Evolutionary conservation across 2,113 vertebrate genomes (phyloP), one percentile per base, ranked within the genome.

Genomic region (Perca flavescens): DNA sequence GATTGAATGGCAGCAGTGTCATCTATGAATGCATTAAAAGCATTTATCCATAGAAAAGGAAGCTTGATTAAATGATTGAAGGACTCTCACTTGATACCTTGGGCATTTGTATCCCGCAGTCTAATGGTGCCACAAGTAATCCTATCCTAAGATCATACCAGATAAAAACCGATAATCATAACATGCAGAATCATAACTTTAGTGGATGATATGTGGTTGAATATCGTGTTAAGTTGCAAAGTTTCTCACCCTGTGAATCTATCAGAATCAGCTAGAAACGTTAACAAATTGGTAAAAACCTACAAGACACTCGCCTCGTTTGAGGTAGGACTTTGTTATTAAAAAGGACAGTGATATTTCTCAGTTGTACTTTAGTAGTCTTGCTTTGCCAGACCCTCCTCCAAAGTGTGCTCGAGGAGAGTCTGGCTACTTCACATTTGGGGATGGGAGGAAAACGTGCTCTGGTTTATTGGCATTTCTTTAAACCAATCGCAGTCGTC

Each of bases 201-300:
- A 57, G 21, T 77, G 6, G 36, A 34, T 31, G 3, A 49, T 17
- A 63, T 58, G 16, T 47, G 8, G 70, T 64, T 43, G 5, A 4
- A 22, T 77, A 74, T 54, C 19, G 3, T 67, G 53, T 31, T 34
- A 15, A 52, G 11, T 57, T 71, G 28, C 36, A 14, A 58, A 77
- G 53, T 69, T 74, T 43, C 50, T 54, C 50, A 57, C 22, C 36
- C 4, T 66, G 47, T 69, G 53, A 76, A 58, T 49, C 34, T 77
- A 58, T 90, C 79, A 78, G 84, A 85, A 79, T 85, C 82, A 87
- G 69, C 52, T 6, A 6, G 15, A 86, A 25, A 25, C 34, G 53
- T 49, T 65, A 61, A 14, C 67, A 63, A 86, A 65, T 66, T 80
- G 67, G 2, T 49, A 68, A 57, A 47, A 77, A 64, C 36, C 63